Conservation (phyloP, 1,140 invertebrate genomes). For the Philopotamus ludificatus region DNA sequence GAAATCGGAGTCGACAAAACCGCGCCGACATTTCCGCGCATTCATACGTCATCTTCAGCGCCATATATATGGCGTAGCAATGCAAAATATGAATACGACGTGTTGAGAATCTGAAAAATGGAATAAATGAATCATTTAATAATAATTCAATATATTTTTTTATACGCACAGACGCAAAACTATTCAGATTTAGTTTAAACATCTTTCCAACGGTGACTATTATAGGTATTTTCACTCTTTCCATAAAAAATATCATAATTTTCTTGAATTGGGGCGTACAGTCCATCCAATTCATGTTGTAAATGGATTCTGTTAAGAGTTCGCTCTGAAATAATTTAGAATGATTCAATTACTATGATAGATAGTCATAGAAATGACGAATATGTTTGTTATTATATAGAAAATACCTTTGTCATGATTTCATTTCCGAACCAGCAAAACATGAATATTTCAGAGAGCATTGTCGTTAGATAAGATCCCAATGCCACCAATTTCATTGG, state of each 20-base stretch:
- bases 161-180: constrained; percentile 46
- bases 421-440: constrained; percentile 54
- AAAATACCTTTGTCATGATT: constrained; percentile 50
- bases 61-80: constrained; percentile 45
- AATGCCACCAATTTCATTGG: constrained; percentile 53
- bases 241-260: constrained; percentile 46
- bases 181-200: constrained; percentile 46
- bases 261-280: constrained; percentile 46
- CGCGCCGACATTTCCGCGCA: no score
- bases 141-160: constrained; percentile 7
- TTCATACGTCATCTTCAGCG: no score
- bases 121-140: background rate
- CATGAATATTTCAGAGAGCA: constrained; percentile 54
- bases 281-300: constrained; percentile 46
- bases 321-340: constrained; percentile 44
- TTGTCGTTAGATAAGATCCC: constrained; percentile 51
- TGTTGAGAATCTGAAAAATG: constrained; percentile 46
- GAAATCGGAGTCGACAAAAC: no score
- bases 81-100: constrained; percentile 46
- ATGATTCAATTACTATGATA: background rate
- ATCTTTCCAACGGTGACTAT: constrained; percentile 46
- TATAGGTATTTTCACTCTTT: constrained; percentile 44
- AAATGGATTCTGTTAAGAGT: constrained; percentile 45
- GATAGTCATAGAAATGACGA: background rate
- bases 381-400: background rate